Base-by-base conservation (phyloP, 2,113 vertebrate genomes). In the Pangasianodon gigas region DNA sequence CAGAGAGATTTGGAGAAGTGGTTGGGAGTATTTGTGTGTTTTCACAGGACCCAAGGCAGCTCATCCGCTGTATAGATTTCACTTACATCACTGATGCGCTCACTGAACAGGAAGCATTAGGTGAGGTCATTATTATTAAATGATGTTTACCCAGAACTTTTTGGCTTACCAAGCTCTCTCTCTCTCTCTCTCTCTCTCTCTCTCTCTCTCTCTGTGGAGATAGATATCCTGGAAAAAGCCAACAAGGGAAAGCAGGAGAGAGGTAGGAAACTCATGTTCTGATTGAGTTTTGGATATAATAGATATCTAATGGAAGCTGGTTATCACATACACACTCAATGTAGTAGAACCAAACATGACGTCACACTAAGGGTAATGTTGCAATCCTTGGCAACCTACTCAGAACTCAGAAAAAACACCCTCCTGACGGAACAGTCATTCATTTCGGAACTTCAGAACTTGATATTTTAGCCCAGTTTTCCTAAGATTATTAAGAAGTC, bases 41-140 rank as follows among this genome's bases (percentile, higher is more conserved):
- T 14, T 56, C 90, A 87, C 92, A 97, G 96, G 95, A 95, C 67
- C 95, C 96, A 8, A 92, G 93, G 90, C 91, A 88, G 90, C 93
- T 97, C 37, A 86, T 96, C 41, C 97, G 95, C 51, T 97, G 96
- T 93, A 95, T 97, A 29, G 96, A 98, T 94, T 97, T 97, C 93
- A 95, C 96, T 92, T 97, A 96, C 69, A 96, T 97, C 95, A 96
- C 93, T 0, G 95, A 97, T 44, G 95, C 93, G 21, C 92, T 97
- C 3, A 96, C 95, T 0, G 96, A 97, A 88, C 91, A 97, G 80
- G 96, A 97, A 87, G 95, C 96, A 91, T 93, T 95, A 0, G 95
- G 96, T 97, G 93, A 96, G 94, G 85, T 65, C 52, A 48, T 87
- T 80, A 84, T 80, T 89, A 86, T 41, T 81, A 90, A 71, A 82